Evolutionary conservation across 2,113 vertebrate species (phyloP).

Genomic region (Macquaria ambigua): DNA sequence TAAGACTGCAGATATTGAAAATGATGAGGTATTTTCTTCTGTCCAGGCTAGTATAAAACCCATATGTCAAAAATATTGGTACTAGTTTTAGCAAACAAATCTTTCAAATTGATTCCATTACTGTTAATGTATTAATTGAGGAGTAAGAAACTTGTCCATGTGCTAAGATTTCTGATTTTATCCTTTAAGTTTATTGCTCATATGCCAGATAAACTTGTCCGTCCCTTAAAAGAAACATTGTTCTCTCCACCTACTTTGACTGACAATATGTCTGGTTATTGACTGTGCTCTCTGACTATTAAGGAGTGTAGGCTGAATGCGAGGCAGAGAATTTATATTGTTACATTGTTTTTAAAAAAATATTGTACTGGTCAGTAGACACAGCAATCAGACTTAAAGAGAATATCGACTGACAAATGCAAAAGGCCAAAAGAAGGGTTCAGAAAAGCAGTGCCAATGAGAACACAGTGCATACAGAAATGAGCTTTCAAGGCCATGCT

Average conservation of each 20-base stretch:
- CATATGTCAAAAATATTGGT: conserved; percentile 33
- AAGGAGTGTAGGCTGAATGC: conserved; percentile 5
- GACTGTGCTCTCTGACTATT: conserved; percentile 38
- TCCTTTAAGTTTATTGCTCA: background rate
- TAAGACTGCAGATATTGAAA: background rate
- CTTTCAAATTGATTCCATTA: background rate
- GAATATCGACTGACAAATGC: conserved; percentile 58
- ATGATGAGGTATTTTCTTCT: background rate
- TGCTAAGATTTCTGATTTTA: conserved; percentile 12
- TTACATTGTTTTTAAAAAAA: conserved; percentile 27
- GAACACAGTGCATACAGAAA: conserved; percentile 55
- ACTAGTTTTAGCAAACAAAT: conserved; percentile 10
- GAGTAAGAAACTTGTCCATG: conserved; percentile 8
- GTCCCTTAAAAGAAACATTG: conserved; percentile 14
- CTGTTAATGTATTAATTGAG: conserved; percentile 15
- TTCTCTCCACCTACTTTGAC: conserved; percentile 19
- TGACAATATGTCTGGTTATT: conserved; percentile 20
- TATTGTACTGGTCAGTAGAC: conserved; percentile 27
- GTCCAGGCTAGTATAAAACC: conserved; percentile 7
- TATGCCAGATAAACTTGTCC: background rate
- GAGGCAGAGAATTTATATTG: conserved; percentile 19
- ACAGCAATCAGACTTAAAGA: conserved; percentile 40
- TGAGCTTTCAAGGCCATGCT: conserved; percentile 64
- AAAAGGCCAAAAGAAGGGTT: conserved; percentile 58
- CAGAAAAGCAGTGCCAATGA: conserved; percentile 54